phyloP scores from a whole-genome alignment of 2,888 invertebrate genomes.

The Formica aserva region DNA sequence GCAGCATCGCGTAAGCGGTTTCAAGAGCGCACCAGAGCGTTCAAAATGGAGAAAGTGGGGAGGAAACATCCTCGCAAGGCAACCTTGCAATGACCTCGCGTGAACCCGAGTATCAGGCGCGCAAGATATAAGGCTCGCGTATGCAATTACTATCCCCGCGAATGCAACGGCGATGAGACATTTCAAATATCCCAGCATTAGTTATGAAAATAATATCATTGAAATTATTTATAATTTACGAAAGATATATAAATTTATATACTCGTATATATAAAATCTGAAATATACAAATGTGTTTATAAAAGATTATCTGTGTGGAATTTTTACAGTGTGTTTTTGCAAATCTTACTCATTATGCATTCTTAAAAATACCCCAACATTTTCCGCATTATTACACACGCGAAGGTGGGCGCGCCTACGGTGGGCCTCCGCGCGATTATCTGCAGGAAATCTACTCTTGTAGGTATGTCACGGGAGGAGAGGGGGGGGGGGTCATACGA shows the following conservation, averaged over 20 bases:
- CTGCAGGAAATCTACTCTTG: conserved; percentile 84
- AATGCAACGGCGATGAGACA: conserved; percentile 1
- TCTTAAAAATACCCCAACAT: conserved; percentile 23
- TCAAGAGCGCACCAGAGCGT: conserved; percentile 66
- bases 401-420: conserved; percentile 65
- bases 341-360: not conserved
- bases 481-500: conserved; percentile 36
- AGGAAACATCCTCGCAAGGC: conserved; percentile 78
- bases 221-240: not conserved
- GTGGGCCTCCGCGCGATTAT: conserved; percentile 84
- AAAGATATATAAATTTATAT: not conserved
- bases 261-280: not conserved
- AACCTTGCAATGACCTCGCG: conserved; percentile 84
- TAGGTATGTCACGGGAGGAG: conserved; percentile 79
- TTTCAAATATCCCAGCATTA: not conserved
- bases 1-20: not conserved
- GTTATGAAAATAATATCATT: not conserved
- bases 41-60: conserved; percentile 74
- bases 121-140: conserved; percentile 33
- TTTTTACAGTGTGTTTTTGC: not conserved
- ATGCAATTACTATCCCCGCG: conserved; percentile 15
- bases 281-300: not conserved
- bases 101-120: conserved; percentile 78
- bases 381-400: conserved; percentile 52
- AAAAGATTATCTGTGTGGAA: not conserved